These are phyloP conservation scores for Cichlasoma orientale DNA, from an alignment of 2,797 vertebrate genomes.

Conservation along the genomic window DNA sequence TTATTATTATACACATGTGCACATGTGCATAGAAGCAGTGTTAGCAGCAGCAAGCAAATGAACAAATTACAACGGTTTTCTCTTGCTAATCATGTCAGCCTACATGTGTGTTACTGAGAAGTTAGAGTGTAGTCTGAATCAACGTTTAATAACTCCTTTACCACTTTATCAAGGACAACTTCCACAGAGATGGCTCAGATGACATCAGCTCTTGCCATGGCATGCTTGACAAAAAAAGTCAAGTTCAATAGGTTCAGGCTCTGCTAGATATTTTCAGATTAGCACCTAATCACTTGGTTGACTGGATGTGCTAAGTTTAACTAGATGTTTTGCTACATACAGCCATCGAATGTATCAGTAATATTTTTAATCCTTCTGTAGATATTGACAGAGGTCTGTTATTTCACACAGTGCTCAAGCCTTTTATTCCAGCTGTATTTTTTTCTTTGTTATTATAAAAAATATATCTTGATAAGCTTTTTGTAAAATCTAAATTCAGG, in stretches of 20 bases:
- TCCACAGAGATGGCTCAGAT: neutral
- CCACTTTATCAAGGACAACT: neutral
- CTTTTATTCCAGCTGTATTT: neutral
- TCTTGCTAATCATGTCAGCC: neutral
- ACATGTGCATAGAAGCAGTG: neutral
- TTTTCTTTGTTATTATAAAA: neutral
- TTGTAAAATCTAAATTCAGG: neutral
- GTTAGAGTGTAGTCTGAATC: neutral
- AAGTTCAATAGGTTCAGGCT: neutral
- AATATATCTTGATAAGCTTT: neutral
- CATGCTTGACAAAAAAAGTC: neutral
- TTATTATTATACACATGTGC: neutral
- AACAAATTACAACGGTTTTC: neutral
- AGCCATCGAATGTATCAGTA: neutral
- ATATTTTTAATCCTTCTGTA: neutral
- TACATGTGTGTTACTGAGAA: neutral
- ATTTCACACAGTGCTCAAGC: neutral
- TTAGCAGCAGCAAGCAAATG: neutral
- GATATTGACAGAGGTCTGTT: too few relatives aligned
- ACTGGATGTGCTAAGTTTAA: neutral
- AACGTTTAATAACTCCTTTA: neutral
- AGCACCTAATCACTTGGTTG: conserved; percentile 1
- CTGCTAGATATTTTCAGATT: neutral
- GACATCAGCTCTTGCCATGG: neutral
- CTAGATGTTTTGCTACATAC: neutral